These are phyloP conservation scores for Sarcophaga bullata DNA, from an alignment of 1,140 invertebrate species.

Conservation along the genomic window DNA sequence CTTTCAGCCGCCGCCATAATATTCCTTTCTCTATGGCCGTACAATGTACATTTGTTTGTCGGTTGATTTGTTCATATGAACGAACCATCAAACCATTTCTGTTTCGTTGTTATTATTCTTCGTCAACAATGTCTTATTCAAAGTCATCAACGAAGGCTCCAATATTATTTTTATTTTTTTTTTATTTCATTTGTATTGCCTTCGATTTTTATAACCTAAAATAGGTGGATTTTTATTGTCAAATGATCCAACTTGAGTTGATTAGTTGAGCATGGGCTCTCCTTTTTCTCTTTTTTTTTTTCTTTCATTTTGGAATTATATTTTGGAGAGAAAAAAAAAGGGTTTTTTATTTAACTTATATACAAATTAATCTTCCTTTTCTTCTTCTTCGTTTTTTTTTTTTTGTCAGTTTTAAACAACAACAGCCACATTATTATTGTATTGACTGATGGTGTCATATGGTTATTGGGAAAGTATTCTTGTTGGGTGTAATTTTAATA, in stretches of 20 bases:
- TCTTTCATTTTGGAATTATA: neutral
- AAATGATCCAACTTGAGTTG: neutral
- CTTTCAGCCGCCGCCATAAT: neutral
- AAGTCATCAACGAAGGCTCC: neutral
- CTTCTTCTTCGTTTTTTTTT: neutral
- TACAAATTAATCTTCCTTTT: neutral
- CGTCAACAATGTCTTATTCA: neutral
- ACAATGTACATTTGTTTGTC: neutral
- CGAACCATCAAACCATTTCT: neutral
- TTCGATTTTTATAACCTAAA: neutral
- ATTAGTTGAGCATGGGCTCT: neutral
- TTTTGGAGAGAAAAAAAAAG: neutral
- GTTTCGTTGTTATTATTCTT: neutral
- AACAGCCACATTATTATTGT: neutral
- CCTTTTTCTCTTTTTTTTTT: neutral
- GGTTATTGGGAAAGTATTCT: neutral
- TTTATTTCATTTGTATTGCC: neutral
- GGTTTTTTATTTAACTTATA: slow-evolving; percentile 27
- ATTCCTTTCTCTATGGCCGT: neutral
- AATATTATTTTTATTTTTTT: neutral
- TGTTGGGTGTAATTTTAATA: neutral
- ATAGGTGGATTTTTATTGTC: slow-evolving; percentile 23
- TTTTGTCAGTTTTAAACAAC: no score
- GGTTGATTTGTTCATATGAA: neutral
- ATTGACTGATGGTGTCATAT: slow-evolving; percentile 11